Percentiles rank a stretch among this genome's conserved stretches.
These are phyloP conservation scores for Drosophila kurseongensis DNA, from an alignment of 1,140 invertebrate genomes.

Conservation along the genomic window DNA sequence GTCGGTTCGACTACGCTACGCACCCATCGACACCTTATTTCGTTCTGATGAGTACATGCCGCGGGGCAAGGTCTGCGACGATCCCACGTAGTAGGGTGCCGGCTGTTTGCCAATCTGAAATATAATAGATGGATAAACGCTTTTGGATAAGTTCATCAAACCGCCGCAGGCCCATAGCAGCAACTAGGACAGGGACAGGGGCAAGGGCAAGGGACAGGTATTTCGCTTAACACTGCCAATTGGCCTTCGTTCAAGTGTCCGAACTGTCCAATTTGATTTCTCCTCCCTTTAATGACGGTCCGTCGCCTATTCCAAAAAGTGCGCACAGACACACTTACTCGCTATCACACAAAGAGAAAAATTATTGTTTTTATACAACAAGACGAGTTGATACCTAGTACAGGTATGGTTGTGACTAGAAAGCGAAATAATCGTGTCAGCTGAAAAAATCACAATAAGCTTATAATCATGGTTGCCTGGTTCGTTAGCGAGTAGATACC, in stretches of 20 bases:
- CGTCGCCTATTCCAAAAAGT: slow-evolving; percentile 33
- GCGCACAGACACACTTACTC: slow-evolving; percentile 28
- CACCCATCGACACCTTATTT: slow-evolving; percentile 82
- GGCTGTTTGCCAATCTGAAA: slow-evolving; percentile 85
- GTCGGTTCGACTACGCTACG: slow-evolving; percentile 29
- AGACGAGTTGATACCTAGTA: too few relatives aligned
- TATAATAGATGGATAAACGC: slow-evolving; percentile 1
- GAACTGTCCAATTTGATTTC: slow-evolving; percentile 49
- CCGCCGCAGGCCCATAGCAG: neutral
- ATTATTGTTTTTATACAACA: neutral
- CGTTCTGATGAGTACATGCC: slow-evolving; percentile 84
- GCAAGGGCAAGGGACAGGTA: neutral
- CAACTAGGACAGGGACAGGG: neutral
- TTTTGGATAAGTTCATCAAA: neutral
- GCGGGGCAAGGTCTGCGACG: slow-evolving; percentile 85
- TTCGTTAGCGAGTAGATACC: too few relatives aligned
- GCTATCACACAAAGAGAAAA: slow-evolving; percentile 6
- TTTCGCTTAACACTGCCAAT: slow-evolving; percentile 33
- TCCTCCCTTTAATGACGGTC: slow-evolving; percentile 46
- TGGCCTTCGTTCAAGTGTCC: slow-evolving; percentile 50
- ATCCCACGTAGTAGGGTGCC: slow-evolving; percentile 86
- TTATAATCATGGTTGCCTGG: too few relatives aligned
- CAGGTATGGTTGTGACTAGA: too few relatives aligned
- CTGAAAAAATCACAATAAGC: too few relatives aligned
- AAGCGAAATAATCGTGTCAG: too few relatives aligned